Evolutionary conservation across 2,113 vertebrate species (phyloP), one percentile per base, ranked within the genome.

Genomic region (Ornithorhynchus anatinus): DNA sequence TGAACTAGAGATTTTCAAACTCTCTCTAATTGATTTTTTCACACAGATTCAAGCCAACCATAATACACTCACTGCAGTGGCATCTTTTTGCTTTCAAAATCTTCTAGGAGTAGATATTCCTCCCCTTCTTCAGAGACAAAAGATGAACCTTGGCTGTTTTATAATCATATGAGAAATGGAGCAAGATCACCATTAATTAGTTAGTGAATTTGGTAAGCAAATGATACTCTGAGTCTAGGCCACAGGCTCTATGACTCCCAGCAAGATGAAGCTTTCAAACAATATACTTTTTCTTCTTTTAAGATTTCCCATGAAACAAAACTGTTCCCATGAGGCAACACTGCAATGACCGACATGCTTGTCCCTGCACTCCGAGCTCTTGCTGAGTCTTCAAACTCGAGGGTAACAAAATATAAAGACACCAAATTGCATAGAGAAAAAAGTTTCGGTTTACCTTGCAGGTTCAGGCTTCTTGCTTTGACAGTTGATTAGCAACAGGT

Each of bases 381-480:
- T n/a, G n/a, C 23, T 10, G 8, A 27, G 19, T n/a, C 47, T 50
- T 27, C 25, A 50, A 50, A 14, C 25, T 29, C 5, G 47, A 50
- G n/a, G n/a, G 25, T 27, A 5, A 17, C 25, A 17, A 29, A 29
- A 29, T 17, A 4, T 29, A 10, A 9, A 29, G 29, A 35, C n/a
- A 25, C 19, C 17, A 17, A 39, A 40, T 35, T 9, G 11, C 23
- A 19, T 44, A 17, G 22, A 47, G 38, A 16, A 23, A 8, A 54
- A 38, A 43, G 19, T 9, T 3, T 1, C 19, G 3, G 44, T 79
- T 93, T 85, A 99, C 98, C 97, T 98, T 90, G 90, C 85, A 38
- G 95, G 91, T 82, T 97, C 97, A n/a, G 96, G 97, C 85, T 97
- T 99, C 94, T 98, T 99, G 93, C 96, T 99, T 90, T 98, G 96